A percentile compares a stretch with the other conserved stretches of the same genome.
phyloP scores from a whole-genome alignment of 2,888 invertebrate genomes.

The Nysson spinosus region DNA sequence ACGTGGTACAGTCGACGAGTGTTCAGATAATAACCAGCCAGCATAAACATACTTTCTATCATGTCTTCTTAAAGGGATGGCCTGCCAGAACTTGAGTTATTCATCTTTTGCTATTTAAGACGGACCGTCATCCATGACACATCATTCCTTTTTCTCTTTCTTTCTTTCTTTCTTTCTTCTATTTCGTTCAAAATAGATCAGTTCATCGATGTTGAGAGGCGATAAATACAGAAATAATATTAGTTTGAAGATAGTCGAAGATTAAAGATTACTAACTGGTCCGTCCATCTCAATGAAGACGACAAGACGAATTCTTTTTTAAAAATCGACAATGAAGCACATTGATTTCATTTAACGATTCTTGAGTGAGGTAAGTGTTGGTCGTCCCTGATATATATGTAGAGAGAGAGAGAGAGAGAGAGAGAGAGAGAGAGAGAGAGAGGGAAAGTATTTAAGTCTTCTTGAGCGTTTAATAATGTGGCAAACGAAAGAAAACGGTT shows the following conservation, averaged over 20 bases:
- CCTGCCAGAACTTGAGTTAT: conserved; percentile 14
- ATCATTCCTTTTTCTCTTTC: conserved; percentile 35
- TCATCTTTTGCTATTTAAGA: conserved; percentile 7
- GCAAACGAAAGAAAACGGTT: conserved; percentile 40
- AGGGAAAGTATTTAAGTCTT: too few relatives aligned
- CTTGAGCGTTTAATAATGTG: too few relatives aligned
- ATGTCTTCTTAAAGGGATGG: conserved; percentile 10
- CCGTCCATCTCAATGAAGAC: conserved; percentile 13
- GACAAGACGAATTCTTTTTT: conserved; percentile 7
- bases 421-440: too few relatives aligned
- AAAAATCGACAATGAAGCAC: conserved; percentile 8
- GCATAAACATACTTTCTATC: conserved; percentile 15
- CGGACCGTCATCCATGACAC: conserved; percentile 18
- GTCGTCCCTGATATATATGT: conserved; percentile 13
- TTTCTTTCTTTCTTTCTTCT: neutral
- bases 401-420: too few relatives aligned
- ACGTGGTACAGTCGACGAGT: conserved; percentile 5
- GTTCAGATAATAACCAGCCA: conserved; percentile 4
- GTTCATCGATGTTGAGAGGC: conserved; percentile 3
- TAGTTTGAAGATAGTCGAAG: conserved; percentile 1
- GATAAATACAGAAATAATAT: conserved; percentile 4
- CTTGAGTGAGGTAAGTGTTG: conserved; percentile 25
- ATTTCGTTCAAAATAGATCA: conserved; percentile 8
- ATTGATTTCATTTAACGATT: conserved; percentile 11
- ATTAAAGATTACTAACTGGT: conserved; percentile 1